phyloP scores from a whole-genome alignment of 2,113 vertebrate species.

The Anhinga rufa region DNA sequence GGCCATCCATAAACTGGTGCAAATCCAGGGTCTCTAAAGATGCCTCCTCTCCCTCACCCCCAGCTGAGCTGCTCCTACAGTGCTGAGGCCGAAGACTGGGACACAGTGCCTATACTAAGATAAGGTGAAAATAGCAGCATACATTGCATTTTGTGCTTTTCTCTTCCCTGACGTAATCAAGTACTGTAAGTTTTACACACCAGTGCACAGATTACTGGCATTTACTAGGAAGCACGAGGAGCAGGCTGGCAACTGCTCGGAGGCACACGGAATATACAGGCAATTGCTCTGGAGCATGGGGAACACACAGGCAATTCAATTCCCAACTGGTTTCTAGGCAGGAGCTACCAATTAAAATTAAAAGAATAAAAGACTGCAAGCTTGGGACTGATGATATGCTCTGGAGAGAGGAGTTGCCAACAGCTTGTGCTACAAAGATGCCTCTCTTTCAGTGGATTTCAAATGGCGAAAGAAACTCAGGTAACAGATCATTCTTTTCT shows the following conservation, averaged over 20 bases:
- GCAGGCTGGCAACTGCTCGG: slow-evolving; percentile 36
- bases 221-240: slow-evolving; percentile 40
- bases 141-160: not conserved
- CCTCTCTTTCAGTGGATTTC: slow-evolving; percentile 49
- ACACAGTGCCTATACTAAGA: not conserved
- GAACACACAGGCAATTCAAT: slow-evolving; percentile 35
- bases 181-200: slow-evolving; percentile 23
- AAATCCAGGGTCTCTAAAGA: not conserved
- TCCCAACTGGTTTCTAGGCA: slow-evolving; percentile 61
- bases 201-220: slow-evolving; percentile 29
- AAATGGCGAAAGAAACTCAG: slow-evolving; percentile 48
- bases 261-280: slow-evolving; percentile 12
- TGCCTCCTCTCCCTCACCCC: not conserved
- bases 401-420: slow-evolving; percentile 53
- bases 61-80: not conserved
- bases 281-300: slow-evolving; percentile 33
- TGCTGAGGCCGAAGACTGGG: not conserved
- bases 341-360: slow-evolving; percentile 67
- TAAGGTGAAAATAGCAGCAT: not conserved
- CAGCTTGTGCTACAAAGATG: slow-evolving; percentile 62
- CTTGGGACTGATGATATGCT: slow-evolving; percentile 38
- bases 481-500: slow-evolving; percentile 60
- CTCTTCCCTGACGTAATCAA: slow-evolving; percentile 3
- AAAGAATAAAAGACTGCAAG: slow-evolving; percentile 48
- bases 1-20: not conserved